These are phyloP conservation scores for Sturnus vulgaris DNA, from an alignment of 2,113 vertebrate genomes.

Conservation along the genomic window DNA sequence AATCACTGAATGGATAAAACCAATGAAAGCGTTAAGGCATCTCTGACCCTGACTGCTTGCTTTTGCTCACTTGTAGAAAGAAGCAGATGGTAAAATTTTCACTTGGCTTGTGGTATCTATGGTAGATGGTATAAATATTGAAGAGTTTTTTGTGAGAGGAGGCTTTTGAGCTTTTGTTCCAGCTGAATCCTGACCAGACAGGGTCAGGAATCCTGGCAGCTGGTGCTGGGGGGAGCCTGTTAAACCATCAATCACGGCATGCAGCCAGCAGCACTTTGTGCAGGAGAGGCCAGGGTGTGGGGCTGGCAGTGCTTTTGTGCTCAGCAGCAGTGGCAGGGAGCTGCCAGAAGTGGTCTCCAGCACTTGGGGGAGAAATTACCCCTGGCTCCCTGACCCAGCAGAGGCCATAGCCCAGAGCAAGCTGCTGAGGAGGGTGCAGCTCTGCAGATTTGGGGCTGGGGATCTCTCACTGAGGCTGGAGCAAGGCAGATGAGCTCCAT, in stretches of 20 bases:
- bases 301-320: neutral
- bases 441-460: neutral
- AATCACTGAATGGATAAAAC: neutral
- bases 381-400: neutral
- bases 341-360: neutral
- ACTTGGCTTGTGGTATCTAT: neutral
- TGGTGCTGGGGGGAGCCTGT: neutral
- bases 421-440: neutral
- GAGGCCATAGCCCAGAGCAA: neutral
- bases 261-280: neutral
- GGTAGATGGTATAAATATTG: neutral
- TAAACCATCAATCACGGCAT: accelerated
- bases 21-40: neutral
- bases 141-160: neutral
- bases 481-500: neutral
- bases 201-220: neutral
- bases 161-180: neutral
- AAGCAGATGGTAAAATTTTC: neutral
- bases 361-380: accelerated
- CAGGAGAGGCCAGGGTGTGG: neutral
- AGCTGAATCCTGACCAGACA: neutral
- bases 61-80: neutral
- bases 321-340: neutral
- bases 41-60: neutral
- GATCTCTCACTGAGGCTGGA: neutral